Evolutionary conservation across 2,888 invertebrate genomes (phyloP).

Genomic region (Synanthedon formicaeformis): DNA sequence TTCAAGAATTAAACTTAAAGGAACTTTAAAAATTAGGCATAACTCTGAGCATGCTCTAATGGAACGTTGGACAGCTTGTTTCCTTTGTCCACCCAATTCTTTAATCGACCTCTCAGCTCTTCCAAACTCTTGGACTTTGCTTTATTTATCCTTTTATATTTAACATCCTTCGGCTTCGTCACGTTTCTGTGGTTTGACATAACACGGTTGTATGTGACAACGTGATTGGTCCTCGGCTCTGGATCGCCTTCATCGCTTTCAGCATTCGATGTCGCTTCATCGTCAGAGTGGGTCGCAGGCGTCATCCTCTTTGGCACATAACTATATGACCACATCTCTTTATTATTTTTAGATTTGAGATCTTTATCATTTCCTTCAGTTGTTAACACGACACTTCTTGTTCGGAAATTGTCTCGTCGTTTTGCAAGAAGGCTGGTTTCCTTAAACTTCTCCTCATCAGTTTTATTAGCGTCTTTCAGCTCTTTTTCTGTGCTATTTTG

Average conservation of each 20-base stretch:
- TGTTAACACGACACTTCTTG: conserved; percentile 56
- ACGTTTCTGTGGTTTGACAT: conserved; percentile 93
- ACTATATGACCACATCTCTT: conserved; percentile 59
- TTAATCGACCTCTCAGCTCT: conserved; percentile 83
- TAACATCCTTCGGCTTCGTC: conserved; percentile 91
- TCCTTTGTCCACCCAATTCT: conserved; percentile 88
- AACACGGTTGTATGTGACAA: conserved; percentile 84
- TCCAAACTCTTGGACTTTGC: conserved; percentile 91
- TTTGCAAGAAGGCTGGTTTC: conserved; percentile 62
- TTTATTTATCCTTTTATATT: conserved; percentile 91
- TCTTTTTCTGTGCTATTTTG: conserved; percentile 66
- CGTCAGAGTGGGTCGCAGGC: conserved; percentile 52
- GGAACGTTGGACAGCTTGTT: conserved; percentile 76
- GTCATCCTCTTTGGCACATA: conserved; percentile 65
- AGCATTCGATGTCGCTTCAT: conserved; percentile 51
- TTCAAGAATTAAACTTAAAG: conserved; percentile 19
- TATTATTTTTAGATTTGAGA: conserved; percentile 32
- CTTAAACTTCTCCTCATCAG: conserved; percentile 67
- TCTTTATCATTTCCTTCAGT: conserved; percentile 58
- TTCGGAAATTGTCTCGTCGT: conserved; percentile 60
- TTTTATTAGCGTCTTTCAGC: conserved; percentile 53
- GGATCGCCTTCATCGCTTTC: conserved; percentile 55
- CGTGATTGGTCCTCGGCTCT: conserved; percentile 62
- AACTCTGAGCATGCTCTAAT: conserved; percentile 76
- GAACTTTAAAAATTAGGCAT: conserved; percentile 60